Base-by-base conservation (phyloP, 1,140 invertebrate genomes). In the Meloidogyne chitwoodi region DNA sequence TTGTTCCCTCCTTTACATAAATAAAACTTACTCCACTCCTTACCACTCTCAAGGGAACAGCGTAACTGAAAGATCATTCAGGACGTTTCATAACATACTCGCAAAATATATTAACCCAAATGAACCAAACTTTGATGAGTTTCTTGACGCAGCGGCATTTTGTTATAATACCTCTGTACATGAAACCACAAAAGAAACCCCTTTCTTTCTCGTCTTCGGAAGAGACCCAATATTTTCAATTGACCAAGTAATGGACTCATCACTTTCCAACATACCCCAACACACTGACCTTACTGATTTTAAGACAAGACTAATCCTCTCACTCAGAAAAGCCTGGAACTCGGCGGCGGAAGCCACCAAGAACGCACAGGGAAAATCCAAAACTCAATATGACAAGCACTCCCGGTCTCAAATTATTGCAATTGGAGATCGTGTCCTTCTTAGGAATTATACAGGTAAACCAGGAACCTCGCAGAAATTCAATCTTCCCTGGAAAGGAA, bases 291-390 rank as follows among this genome's bases (percentile, higher is more conserved):
- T 67, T 16, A n/a, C 29, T 6, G 38, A 16, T 24, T 29, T 67
- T 38, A 67, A 67, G 22, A 29, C 29, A 4, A 16, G 22, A 67
- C 38, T 67, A n/a, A 22, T 67, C 5, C 29, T 16, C 14, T 67
- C 65, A 4, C 65, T 67, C 22, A 67, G 65, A 67, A 67, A 67
- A 67, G 65, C 65, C 6, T 67, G 65, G 65, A 38, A n/a, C 29
- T 67, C 65, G 29, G 65, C 65, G 29, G 65, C 65, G 22, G 65
- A 29, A 38, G 65, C 38, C 65, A 67, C 38, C 38, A 67, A 67
- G 38, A 14, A 67, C 19, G 14, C 65, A 4, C 65, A 67, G 22
- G 29, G 19, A 16, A 29, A 38, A 16, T 67, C 65, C 16, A 67
- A 67, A 67, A 24, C 22, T 19, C 65, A 67, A 10, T 67, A 67